A percentile compares a stretch with the other conserved stretches of the same genome.
Conservation (phyloP, 2,113 vertebrate genomes). For the Hydropotes inermis region DNA sequence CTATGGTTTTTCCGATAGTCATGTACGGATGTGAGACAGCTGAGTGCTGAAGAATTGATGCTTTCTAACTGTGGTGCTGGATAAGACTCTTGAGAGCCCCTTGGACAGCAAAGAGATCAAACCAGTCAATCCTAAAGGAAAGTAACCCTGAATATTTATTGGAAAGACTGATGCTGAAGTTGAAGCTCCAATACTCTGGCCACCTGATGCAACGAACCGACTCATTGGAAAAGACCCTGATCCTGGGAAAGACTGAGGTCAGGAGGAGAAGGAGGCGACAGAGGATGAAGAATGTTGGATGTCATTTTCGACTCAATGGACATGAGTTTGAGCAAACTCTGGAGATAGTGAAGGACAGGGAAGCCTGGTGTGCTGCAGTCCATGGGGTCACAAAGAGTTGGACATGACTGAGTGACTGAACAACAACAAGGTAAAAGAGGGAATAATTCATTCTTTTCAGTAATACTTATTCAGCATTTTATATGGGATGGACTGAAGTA, state of each 20-base stretch:
- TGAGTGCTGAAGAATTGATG: background rate
- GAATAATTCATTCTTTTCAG: background rate
- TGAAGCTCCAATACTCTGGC: background rate
- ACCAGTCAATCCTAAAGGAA: background rate
- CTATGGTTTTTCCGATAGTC: background rate
- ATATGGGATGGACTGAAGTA: background rate
- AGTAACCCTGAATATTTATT: background rate
- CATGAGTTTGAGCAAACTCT: background rate
- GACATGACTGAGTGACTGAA: accelerated
- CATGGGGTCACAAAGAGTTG: accelerated
- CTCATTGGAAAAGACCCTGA: background rate
- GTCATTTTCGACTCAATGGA: background rate
- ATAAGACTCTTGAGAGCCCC: background rate
- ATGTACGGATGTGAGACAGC: background rate
- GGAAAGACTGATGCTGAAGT: background rate
- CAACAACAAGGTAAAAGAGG: background rate
- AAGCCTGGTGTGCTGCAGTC: background rate
- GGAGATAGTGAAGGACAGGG: background rate
- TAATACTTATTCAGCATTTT: background rate
- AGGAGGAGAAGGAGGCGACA: background rate
- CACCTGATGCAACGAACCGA: background rate
- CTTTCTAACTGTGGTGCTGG: background rate
- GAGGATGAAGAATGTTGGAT: background rate
- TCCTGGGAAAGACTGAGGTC: background rate
- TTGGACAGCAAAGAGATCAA: background rate